A percentile compares a stretch with the other conserved stretches of the same genome.
These are phyloP conservation scores for Cossypha dichroa DNA, from an alignment of 2,797 vertebrate genomes.

Conservation along the genomic window DNA sequence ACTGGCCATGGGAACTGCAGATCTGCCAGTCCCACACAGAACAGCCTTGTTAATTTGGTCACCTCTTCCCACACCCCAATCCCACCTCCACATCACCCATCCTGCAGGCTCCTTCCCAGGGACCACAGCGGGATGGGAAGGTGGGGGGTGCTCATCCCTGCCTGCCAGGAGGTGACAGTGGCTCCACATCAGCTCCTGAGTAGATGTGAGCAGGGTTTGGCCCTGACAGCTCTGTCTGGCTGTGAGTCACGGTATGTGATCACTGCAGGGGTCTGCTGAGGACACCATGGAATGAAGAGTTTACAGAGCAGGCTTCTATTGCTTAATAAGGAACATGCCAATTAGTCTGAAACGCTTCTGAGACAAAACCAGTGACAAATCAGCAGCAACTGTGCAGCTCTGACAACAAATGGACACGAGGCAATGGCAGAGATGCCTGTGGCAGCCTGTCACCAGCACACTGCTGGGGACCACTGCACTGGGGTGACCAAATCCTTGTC, in stretches of 20 bases:
- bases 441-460: neutral
- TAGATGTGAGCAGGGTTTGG: neutral
- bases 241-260: neutral
- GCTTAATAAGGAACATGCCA: neutral
- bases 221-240: neutral
- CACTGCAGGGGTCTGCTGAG: neutral
- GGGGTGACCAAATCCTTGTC: neutral
- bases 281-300: neutral
- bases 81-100: neutral
- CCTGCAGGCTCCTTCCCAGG: neutral
- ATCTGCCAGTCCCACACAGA: neutral
- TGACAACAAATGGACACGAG: neutral
- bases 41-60: neutral
- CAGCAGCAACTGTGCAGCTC: neutral
- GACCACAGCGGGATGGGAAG: neutral
- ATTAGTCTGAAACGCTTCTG: neutral
- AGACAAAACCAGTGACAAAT: neutral
- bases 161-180: neutral
- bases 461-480: neutral
- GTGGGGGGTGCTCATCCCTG: accelerated
- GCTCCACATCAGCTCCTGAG: neutral
- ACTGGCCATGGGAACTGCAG: neutral
- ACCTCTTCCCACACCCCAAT: neutral
- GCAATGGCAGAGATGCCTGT: accelerated
- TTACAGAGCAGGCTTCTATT: constrained; percentile 11